Conservation (phyloP, 1,140 invertebrate genomes). For the Sinella curviseta region DNA sequence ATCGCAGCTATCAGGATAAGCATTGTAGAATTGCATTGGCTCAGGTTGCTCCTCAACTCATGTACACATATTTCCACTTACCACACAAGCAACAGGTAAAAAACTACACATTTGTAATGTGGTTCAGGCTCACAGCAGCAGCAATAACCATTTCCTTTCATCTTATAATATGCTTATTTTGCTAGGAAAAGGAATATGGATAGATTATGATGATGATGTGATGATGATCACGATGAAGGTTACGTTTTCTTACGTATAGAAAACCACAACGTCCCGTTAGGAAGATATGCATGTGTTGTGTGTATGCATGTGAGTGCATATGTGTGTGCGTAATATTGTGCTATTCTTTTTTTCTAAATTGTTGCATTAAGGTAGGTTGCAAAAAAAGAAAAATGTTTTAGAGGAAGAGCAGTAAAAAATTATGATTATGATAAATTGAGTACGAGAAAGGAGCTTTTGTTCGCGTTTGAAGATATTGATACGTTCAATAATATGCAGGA, state of each 20-base stretch:
- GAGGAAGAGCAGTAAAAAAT: neutral
- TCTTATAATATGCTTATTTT: neutral
- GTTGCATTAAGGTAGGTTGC: neutral
- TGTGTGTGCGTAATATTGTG: too few relatives aligned
- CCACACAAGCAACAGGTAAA: too few relatives aligned
- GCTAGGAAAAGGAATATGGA: neutral
- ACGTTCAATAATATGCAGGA: too few relatives aligned
- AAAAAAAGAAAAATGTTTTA: neutral
- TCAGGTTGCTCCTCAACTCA: too few relatives aligned
- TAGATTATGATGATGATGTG: neutral
- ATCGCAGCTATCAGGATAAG: too few relatives aligned
- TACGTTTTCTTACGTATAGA: conserved; percentile 5
- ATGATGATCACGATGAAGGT: conserved; percentile 8
- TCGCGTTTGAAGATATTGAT: too few relatives aligned
- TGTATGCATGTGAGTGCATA: neutral
- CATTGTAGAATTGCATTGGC: too few relatives aligned
- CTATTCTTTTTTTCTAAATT: neutral
- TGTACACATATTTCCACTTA: too few relatives aligned
- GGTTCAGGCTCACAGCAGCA: too few relatives aligned
- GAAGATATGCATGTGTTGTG: neutral
- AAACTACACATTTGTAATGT: too few relatives aligned
- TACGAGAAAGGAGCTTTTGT: too few relatives aligned
- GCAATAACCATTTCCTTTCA: neutral
- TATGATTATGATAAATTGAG: neutral
- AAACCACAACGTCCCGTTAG: conserved; percentile 7